A percentile compares a stretch with the other conserved stretches of the same genome.
Conservation (phyloP, 1,140 invertebrate genomes). For the Cecropterus lyciades region DNA sequence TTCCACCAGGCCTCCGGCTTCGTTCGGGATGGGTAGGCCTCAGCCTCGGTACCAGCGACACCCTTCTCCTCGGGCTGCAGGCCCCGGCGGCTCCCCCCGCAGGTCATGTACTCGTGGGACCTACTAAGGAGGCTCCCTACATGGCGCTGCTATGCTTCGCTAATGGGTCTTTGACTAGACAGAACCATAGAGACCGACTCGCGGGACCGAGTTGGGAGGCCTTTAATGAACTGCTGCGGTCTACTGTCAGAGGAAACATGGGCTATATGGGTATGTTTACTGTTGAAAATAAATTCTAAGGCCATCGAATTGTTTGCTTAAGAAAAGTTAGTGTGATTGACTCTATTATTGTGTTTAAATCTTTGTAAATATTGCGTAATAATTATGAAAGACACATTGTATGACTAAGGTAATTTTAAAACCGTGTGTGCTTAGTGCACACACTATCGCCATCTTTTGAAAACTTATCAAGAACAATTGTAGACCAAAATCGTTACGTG, state of each 20-base stretch:
- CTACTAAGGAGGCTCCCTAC: slow-evolving; percentile 89
- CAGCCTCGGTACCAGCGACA: slow-evolving; percentile 97
- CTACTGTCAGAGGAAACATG: slow-evolving; percentile 95
- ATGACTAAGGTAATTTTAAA: too few species aligned
- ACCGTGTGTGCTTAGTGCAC: too few species aligned
- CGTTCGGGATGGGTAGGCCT: slow-evolving; percentile 93
- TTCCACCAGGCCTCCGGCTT: slow-evolving; percentile 92
- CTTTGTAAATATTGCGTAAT: too few species aligned
- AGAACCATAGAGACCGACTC: slow-evolving; percentile 91
- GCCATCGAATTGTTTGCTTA: too few species aligned
- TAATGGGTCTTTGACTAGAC: slow-evolving; percentile 96
- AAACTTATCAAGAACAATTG: too few species aligned
- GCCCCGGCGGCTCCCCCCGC: slow-evolving; percentile 88
- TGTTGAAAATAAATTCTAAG: too few species aligned
- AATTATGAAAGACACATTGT: too few species aligned
- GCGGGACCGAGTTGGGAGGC: slow-evolving; percentile 93
- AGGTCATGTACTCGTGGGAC: slow-evolving; percentile 95
- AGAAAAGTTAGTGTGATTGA: too few species aligned
- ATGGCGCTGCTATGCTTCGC: slow-evolving; percentile 98
- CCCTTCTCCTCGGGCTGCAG: slow-evolving; percentile 92
- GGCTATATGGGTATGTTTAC: slow-evolving; percentile 93
- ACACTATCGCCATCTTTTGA: too few species aligned
- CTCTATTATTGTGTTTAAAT: too few species aligned
- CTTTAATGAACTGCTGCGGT: slow-evolving; percentile 93
- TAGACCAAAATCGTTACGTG: too few species aligned